Evolutionary conservation across 1,140 invertebrate genomes (phyloP).

Genomic region (Conopomorpha cramerella): DNA sequence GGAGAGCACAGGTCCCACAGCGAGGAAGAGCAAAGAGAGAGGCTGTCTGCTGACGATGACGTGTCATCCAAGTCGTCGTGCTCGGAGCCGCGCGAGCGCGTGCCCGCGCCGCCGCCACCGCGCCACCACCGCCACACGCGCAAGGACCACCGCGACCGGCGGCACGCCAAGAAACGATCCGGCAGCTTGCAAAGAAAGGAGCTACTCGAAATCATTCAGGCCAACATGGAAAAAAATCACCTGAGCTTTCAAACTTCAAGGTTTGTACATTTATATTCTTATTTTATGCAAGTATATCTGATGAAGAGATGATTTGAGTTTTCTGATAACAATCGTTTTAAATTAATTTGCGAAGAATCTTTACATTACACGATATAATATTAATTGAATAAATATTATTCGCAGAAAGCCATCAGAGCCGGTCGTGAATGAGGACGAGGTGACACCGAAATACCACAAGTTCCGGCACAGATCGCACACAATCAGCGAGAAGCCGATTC

Average conservation of each 20-base stretch:
- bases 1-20: conserved; percentile 26
- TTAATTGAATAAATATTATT: conserved; percentile 9
- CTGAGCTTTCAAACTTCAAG: conserved; percentile 79
- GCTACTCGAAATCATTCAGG: conserved; percentile 83
- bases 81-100: too few species aligned
- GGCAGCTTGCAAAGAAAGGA: conserved; percentile 79
- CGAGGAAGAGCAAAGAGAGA: conserved; percentile 35
- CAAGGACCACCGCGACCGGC: conserved; percentile 32
- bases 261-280: conserved; percentile 44
- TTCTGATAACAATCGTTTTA: conserved; percentile 1
- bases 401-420: conserved; percentile 51
- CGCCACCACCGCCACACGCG: conserved; percentile 28
- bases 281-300: too few species aligned
- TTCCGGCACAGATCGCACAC: conserved; percentile 60
- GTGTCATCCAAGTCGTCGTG: conserved; percentile 44
- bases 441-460: conserved; percentile 47
- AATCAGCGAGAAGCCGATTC: conserved; percentile 43
- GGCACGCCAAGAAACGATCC: conserved; percentile 59
- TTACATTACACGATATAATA: too few species aligned
- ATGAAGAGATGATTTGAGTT: too few species aligned
- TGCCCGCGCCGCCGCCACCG: conserved; percentile 18
- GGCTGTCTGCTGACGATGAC: conserved; percentile 39
- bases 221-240: conserved; percentile 91
- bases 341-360: too few species aligned
- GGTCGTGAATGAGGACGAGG: conserved; percentile 32